phyloP scores from a whole-genome alignment of 2,888 invertebrate species.

The Ophonus ardosiacus region DNA sequence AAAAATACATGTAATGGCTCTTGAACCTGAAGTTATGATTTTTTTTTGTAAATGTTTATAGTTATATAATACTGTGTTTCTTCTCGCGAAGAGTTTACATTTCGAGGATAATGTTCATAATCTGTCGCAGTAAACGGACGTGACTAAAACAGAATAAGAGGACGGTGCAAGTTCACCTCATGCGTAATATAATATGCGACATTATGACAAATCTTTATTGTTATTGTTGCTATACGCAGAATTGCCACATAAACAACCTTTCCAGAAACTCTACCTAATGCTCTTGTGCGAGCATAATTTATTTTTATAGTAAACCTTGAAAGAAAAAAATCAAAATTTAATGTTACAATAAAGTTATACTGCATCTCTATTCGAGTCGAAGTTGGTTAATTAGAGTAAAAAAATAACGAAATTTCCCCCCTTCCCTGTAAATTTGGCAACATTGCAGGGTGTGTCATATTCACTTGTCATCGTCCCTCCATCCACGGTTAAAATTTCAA shows the following conservation, averaged over 20 bases:
- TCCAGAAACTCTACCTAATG: background rate
- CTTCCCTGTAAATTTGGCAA: no score
- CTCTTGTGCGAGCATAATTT: background rate
- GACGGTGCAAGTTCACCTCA: background rate
- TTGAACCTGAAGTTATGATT: background rate
- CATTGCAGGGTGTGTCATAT: no score
- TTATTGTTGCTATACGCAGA: constrained; percentile 38
- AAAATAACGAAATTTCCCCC: no score
- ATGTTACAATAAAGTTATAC: background rate
- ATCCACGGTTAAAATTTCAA: no score
- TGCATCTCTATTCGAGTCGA: background rate
- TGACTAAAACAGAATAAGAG: constrained; percentile 45
- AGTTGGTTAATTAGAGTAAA: no score
- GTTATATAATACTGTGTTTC: constrained; percentile 4
- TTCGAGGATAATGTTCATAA: constrained; percentile 21
- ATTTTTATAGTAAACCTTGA: background rate
- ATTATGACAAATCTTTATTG: constrained; percentile 46
- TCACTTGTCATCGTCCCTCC: no score
- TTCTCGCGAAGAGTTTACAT: constrained; percentile 1
- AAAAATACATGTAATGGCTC: background rate
- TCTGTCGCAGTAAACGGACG: constrained; percentile 31
- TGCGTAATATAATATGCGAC: constrained; percentile 45
- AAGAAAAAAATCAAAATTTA: background rate
- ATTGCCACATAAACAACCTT: constrained; percentile 3
- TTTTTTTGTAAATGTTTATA: background rate